A percentile compares a stretch with the other conserved stretches of the same genome.
These are phyloP conservation scores for Diachasma alloeum DNA, from an alignment of 1,140 invertebrate species.

Conservation along the genomic window DNA sequence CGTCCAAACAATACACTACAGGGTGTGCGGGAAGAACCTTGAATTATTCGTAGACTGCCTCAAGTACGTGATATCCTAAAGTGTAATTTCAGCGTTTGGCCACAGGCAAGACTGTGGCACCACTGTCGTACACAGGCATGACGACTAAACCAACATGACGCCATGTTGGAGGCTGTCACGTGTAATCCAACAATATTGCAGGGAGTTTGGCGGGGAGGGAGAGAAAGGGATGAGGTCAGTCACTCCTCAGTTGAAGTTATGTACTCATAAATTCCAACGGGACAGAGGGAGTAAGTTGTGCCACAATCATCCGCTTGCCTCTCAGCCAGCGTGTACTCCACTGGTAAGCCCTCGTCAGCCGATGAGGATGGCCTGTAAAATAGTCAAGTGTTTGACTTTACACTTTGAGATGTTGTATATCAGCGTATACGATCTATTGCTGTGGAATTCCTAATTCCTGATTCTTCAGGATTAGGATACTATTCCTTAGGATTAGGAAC, in stretches of 20 bases:
- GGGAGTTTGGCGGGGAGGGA: background rate
- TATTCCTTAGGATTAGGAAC: too few species aligned
- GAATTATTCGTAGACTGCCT: background rate
- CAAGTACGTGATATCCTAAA: background rate
- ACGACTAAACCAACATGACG: background rate
- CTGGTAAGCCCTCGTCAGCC: conserved; percentile 38
- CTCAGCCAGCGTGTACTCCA: conserved; percentile 42
- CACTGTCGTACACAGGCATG: too few species aligned
- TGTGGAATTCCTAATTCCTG: too few species aligned
- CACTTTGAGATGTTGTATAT: background rate
- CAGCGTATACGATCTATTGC: too few species aligned
- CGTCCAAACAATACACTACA: too few species aligned
- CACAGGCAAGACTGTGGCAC: background rate
- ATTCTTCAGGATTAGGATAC: too few species aligned
- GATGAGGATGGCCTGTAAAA: conserved; percentile 48
- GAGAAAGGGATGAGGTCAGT: background rate
- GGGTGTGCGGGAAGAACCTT: background rate
- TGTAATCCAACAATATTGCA: conserved; percentile 2
- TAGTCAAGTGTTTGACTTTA: conserved; percentile 28
- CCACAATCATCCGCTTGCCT: conserved; percentile 40
- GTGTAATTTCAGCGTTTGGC: background rate
- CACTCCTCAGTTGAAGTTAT: conserved; percentile 37
- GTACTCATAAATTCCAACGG: conserved; percentile 54
- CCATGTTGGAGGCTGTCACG: background rate
- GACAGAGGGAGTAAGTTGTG: conserved; percentile 44